These are phyloP conservation scores for Cranoglanis bouderius DNA, from an alignment of 2,113 vertebrate species.

Conservation along the genomic window DNA sequence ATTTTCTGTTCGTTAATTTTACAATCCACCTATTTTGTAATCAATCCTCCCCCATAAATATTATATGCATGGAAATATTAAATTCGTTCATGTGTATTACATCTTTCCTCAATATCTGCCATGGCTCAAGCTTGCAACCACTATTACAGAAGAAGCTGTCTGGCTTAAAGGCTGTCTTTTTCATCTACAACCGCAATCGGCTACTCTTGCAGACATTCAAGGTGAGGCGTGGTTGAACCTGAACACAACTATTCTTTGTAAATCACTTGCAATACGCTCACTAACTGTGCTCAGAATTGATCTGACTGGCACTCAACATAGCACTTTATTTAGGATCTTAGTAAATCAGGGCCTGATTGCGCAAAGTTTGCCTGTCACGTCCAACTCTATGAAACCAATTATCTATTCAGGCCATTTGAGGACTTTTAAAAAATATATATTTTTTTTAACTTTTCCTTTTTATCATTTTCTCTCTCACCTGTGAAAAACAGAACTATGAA, in stretches of 20 bases:
- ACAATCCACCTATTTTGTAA: too few species aligned
- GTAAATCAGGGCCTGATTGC: too few species aligned
- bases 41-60: not conserved
- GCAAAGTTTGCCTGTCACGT: too few species aligned
- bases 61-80: not conserved
- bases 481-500: not conserved
- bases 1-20: too few species aligned
- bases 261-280: not conserved
- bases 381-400: too few species aligned
- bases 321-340: not conserved
- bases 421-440: too few species aligned
- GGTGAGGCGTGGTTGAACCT: not conserved
- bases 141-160: not conserved
- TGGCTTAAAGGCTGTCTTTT: not conserved
- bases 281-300: not conserved
- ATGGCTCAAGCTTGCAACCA: not conserved
- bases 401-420: too few species aligned
- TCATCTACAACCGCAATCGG: too few species aligned
- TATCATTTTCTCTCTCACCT: not conserved
- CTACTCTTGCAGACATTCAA: not conserved
- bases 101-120: not conserved
- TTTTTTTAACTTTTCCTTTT: too few species aligned
- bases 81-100: not conserved
- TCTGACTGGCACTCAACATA: not conserved
- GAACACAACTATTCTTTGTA: not conserved